Conservation (phyloP, 2,113 vertebrate genomes). For the Mus spicilegus region DNA sequence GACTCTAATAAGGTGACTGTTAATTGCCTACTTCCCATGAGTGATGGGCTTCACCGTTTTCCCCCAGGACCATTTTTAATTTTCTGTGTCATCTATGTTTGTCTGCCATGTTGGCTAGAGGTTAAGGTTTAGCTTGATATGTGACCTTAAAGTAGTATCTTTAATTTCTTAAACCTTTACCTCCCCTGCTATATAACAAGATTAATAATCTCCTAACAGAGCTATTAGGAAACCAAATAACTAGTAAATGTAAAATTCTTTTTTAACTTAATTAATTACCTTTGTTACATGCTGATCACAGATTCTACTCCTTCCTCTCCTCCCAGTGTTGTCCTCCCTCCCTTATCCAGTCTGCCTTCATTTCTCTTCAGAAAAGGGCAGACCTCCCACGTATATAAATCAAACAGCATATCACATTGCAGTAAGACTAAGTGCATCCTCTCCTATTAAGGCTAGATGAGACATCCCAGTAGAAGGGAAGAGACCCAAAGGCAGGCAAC, state of each 20-base stretch:
- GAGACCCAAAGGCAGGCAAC: neutral
- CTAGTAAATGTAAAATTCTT: neutral
- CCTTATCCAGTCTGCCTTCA: neutral
- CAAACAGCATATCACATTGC: neutral
- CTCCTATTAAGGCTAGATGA: neutral
- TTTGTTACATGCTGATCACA: neutral
- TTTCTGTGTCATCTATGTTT: neutral
- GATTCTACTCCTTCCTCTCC: neutral
- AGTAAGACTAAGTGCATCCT: neutral
- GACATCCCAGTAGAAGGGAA: neutral
- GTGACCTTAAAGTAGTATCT: neutral
- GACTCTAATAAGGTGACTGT: neutral
- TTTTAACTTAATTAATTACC: neutral
- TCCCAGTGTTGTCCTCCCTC: neutral
- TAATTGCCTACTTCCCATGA: neutral
- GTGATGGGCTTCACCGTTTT: neutral
- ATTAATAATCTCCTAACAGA: neutral
- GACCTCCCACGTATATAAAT: neutral
- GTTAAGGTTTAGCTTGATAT: neutral
- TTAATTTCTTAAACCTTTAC: neutral
- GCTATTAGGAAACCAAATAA: conserved; percentile 21
- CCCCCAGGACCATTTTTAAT: neutral
- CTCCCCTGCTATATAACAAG: neutral
- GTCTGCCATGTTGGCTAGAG: neutral
- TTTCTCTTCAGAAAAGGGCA: neutral